phyloP scores from a whole-genome alignment of 2,113 vertebrate genomes.

The Sander vitreus region DNA sequence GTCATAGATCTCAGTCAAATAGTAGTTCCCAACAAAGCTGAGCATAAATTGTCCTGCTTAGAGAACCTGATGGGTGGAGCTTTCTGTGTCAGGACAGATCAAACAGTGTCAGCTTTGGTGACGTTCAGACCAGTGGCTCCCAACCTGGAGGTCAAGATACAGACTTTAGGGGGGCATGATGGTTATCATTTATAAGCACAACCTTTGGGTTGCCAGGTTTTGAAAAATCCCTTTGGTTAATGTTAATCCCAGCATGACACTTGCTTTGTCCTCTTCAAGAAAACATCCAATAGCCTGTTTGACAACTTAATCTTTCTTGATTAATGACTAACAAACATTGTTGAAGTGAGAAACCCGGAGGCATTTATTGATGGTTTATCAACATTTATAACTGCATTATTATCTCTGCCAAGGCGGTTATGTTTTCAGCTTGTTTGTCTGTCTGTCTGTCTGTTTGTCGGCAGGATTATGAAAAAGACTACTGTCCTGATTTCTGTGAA shows the following conservation, averaged over 20 bases:
- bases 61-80: constrained; percentile 26
- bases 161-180: neutral
- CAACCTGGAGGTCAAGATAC: neutral
- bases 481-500: too few relatives aligned
- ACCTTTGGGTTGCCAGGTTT: neutral
- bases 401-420: too few relatives aligned
- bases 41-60: neutral
- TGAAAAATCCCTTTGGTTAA: neutral
- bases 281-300: neutral
- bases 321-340: too few relatives aligned
- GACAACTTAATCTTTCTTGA: too few relatives aligned
- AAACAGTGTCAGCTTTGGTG: constrained; percentile 6
- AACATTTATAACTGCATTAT: too few relatives aligned
- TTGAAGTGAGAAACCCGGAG: too few relatives aligned
- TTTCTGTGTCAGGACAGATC: neutral
- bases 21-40: constrained; percentile 20
- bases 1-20: constrained; percentile 27
- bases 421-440: too few relatives aligned
- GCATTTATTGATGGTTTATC: too few relatives aligned
- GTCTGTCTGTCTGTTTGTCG: too few relatives aligned
- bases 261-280: neutral
- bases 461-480: too few relatives aligned
- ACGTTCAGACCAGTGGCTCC: neutral
- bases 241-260: neutral
- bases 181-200: neutral